These are phyloP conservation scores for Oreochromis aureus DNA, from an alignment of 2,113 vertebrate genomes.

Conservation along the genomic window DNA sequence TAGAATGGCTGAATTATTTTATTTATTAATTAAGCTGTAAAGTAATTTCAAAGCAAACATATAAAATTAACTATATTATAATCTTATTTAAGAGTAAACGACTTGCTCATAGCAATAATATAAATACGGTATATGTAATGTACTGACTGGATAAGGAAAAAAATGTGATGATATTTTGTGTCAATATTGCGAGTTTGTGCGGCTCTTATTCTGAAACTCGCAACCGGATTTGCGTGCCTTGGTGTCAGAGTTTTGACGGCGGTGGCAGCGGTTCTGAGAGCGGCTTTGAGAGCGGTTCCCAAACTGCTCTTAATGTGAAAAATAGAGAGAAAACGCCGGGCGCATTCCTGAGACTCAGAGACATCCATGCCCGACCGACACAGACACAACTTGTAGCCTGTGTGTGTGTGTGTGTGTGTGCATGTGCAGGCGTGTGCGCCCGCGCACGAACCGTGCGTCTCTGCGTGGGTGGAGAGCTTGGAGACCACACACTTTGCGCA, in stretches of 20 bases:
- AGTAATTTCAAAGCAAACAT: neutral
- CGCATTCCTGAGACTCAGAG: constrained; percentile 56
- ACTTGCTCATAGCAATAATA: neutral
- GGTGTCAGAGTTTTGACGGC: neutral
- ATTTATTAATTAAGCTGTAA: neutral
- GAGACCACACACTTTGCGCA: constrained; percentile 71
- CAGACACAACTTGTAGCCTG: neutral
- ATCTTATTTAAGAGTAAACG: neutral
- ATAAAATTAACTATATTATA: neutral
- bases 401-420: neutral
- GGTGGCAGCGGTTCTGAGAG: constrained; percentile 21
- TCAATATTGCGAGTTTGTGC: neutral
- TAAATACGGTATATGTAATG: neutral
- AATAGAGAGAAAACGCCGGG: constrained; percentile 41
- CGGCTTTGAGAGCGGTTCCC: constrained; percentile 35
- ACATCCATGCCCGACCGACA: constrained; percentile 43
- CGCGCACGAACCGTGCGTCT: constrained; percentile 32
- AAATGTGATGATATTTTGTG: neutral
- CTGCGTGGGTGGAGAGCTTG: constrained; percentile 60
- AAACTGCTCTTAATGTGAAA: constrained; percentile 55
- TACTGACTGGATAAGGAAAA: neutral
- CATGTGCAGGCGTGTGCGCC: neutral
- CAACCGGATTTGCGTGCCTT: neutral
- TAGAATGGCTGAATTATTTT: neutral
- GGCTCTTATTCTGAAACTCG: constrained; percentile 11